Conservation (phyloP, 1,140 invertebrate genomes). For the Pseudomyrmex concolor region DNA sequence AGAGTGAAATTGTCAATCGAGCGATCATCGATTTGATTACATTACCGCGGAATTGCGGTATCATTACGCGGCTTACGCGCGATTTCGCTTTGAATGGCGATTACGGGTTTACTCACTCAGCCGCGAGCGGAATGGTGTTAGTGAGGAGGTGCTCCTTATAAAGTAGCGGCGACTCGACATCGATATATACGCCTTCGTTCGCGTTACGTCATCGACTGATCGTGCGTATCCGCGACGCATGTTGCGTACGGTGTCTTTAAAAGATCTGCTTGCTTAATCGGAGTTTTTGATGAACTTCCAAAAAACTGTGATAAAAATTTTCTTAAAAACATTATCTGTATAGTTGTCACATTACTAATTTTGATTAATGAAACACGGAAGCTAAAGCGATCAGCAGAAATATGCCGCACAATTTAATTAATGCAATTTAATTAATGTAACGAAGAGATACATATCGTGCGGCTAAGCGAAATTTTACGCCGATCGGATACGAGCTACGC, state of each 20-base stretch:
- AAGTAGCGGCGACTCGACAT: slow-evolving; percentile 77
- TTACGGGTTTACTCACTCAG: slow-evolving; percentile 54
- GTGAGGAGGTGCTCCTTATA: slow-evolving; percentile 80
- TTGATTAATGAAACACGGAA: slow-evolving; percentile 12
- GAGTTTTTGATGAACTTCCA: too few species aligned
- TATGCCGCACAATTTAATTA: slow-evolving; percentile 18
- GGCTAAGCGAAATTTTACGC: slow-evolving; percentile 38
- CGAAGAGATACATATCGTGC: slow-evolving; percentile 3
- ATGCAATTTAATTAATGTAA: slow-evolving; percentile 32
- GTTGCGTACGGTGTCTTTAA: slow-evolving; percentile 50
- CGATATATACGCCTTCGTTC: slow-evolving; percentile 76
- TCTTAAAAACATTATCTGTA: too few species aligned
- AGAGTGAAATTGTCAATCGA: slow-evolving; percentile 38
- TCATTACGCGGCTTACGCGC: slow-evolving; percentile 41
- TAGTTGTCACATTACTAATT: too few species aligned
- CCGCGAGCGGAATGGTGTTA: slow-evolving; percentile 65
- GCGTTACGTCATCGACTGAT: slow-evolving; percentile 77
- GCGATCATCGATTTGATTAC: slow-evolving; percentile 47
- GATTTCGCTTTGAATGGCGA: slow-evolving; percentile 54
- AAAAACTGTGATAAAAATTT: too few species aligned
- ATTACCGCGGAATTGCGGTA: slow-evolving; percentile 48
- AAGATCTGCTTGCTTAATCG: slow-evolving; percentile 41
- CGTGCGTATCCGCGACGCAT: slow-evolving; percentile 64
- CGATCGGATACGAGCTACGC: slow-evolving; percentile 61
- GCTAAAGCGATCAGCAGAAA: background rate